Evolutionary conservation across 2,797 vertebrate species (phyloP), one percentile per base, ranked within the genome.

Genomic region (Pseudomugil tenellus): DNA sequence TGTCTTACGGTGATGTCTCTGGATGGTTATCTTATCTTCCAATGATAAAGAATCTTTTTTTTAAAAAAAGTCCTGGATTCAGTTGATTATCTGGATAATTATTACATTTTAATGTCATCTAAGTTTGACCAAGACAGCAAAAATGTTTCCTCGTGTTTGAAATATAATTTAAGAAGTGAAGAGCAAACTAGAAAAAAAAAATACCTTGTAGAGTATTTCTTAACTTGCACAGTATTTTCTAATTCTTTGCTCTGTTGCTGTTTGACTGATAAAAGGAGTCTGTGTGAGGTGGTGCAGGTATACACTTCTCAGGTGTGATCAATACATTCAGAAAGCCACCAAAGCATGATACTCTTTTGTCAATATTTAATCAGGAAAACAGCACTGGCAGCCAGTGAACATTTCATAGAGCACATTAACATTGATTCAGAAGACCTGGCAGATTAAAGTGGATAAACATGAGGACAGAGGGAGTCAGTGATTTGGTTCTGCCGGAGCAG

Each of bases 351-450:
- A 75, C 78, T 74, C 57, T 37, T 66, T 58, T 62, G 80, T 88
- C 88, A 83, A 90, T 91, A 92, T 87, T 86, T 87, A 89, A 90
- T 91, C 85, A 88, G 81, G 73, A 86, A 28, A 72, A 58, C 54
- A 57, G 65, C 67, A 31, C 54, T 59, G 73, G 75, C 77, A 64
- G 62, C 59, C 6, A 66, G 80, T 72, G 80, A 81, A 86, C 87
- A 80, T 91, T 91, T 91, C 77, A 87, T 84, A 81, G 85, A 89
- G 77, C 82, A 80, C 85, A 87, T 89, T 84, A 91, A 80, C 80
- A 88, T 77, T 64, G 89, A 87, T 87, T 84, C 63, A 81, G 59
- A 58, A 17, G 66, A 49, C 41, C 69, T 13, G 54, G 69, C 67
- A 73, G 69, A 84, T 88, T 80, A 84, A 69, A 84, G 81, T 25